A percentile compares a stretch with the other conserved stretches of the same genome.
These are phyloP conservation scores for Synanceia verrucosa DNA, from an alignment of 2,797 vertebrate genomes.

Conservation along the genomic window DNA sequence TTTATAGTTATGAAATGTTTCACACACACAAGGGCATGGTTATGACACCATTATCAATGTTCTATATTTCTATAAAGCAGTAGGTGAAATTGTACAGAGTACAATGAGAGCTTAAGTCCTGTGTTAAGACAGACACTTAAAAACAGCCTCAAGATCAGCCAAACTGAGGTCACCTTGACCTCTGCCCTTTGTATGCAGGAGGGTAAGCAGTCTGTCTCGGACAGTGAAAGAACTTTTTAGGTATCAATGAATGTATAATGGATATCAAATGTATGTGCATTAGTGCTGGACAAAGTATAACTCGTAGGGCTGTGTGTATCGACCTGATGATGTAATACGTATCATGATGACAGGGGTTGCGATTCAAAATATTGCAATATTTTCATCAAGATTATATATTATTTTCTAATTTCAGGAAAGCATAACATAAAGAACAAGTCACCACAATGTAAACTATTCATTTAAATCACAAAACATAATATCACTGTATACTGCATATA, in stretches of 20 bases:
- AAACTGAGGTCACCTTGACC: conserved; percentile 17
- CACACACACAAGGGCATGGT: neutral
- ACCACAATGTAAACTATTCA: neutral
- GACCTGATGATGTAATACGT: neutral
- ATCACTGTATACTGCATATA: too few relatives aligned
- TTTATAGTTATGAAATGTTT: conserved; percentile 31
- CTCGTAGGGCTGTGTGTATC: neutral
- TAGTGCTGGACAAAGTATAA: too few relatives aligned
- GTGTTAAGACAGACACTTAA: neutral
- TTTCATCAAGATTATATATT: neutral
- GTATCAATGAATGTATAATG: neutral
- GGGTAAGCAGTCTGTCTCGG: neutral
- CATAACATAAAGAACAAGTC: neutral
- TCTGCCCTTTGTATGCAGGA: neutral
- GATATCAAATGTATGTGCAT: neutral
- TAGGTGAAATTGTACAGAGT: neutral
- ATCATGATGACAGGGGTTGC: neutral
- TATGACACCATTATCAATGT: neutral
- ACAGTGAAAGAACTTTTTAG: neutral
- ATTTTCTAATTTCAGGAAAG: neutral
- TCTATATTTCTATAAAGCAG: conserved; percentile 1
- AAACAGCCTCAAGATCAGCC: neutral
- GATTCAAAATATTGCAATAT: neutral
- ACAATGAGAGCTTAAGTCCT: neutral
- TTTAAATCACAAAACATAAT: neutral